Percentiles rank a stretch among this genome's conserved stretches.
phyloP scores from a whole-genome alignment of 2,888 invertebrate genomes.

The Aphodius sticticus region DNA sequence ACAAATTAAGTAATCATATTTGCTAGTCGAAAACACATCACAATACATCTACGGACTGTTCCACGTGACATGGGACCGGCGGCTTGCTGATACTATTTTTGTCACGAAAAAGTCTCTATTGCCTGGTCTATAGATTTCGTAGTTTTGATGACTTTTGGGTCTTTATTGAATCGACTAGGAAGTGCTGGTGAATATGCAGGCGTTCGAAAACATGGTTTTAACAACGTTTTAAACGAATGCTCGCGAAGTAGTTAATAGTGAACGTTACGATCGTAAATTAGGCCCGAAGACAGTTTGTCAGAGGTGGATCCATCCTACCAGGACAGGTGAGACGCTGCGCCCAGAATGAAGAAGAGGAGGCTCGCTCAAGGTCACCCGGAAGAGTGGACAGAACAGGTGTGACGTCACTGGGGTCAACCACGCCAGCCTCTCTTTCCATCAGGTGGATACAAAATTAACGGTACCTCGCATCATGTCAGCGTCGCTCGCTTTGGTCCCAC shows the following conservation, averaged over 20 bases:
- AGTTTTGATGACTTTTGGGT: too few species aligned
- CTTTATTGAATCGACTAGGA: too few species aligned
- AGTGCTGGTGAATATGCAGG: too few species aligned
- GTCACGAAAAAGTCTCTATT: too few species aligned
- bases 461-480: slow-evolving; percentile 48
- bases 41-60: too few species aligned
- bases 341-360: slow-evolving; percentile 32
- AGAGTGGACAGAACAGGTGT: slow-evolving; percentile 52
- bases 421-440: slow-evolving; percentile 46
- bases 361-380: slow-evolving; percentile 55
- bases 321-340: not conserved
- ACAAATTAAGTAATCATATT: too few species aligned
- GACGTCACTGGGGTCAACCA: slow-evolving; percentile 53
- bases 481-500: slow-evolving; percentile 32
- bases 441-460: slow-evolving; percentile 53
- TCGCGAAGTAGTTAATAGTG: not conserved
- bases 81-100: too few species aligned
- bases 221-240: not conserved
- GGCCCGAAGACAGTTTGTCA: not conserved
- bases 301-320: not conserved
- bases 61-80: too few species aligned
- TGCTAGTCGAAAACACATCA: too few species aligned
- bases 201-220: not conserved
- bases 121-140: too few species aligned
- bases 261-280: slow-evolving; percentile 4